phyloP scores from a whole-genome alignment of 2,888 invertebrate species.

The Craniophora ligustri region DNA sequence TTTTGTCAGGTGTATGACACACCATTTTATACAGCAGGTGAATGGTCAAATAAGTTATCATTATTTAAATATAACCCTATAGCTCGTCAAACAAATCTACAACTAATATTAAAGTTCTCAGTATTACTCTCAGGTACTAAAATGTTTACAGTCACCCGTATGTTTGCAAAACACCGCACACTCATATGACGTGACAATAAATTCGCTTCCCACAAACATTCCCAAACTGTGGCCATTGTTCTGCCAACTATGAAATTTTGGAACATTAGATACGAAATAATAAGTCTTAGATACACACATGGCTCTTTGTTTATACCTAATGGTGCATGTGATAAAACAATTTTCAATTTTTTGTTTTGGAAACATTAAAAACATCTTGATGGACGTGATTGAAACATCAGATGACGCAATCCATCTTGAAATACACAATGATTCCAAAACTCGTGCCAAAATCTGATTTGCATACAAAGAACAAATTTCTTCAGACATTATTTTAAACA shows the following conservation, averaged over 20 bases:
- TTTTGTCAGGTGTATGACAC: no score
- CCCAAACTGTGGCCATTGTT: conserved; percentile 60
- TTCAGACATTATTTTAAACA: no score
- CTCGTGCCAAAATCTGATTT: neutral
- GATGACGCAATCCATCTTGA: neutral
- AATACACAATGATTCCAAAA: neutral
- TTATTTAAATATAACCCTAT: neutral
- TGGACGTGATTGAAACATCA: conserved; percentile 4
- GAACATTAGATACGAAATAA: conserved; percentile 44
- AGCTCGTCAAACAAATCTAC: conserved; percentile 11
- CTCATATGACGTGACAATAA: conserved; percentile 56
- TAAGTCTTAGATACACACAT: conserved; percentile 28
- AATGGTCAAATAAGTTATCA: neutral
- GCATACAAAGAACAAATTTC: no score
- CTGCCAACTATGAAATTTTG: conserved; percentile 56
- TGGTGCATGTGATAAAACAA: conserved; percentile 17
- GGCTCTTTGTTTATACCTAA: conserved; percentile 20
- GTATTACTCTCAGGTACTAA: conserved; percentile 23
- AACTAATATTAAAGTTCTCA: conserved; percentile 9
- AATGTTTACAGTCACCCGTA: conserved; percentile 48
- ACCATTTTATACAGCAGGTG: neutral
- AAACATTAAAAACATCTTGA: conserved; percentile 4
- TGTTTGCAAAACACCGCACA: conserved; percentile 60
- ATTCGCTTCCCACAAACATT: conserved; percentile 61
- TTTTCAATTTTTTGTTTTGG: neutral